A percentile compares a stretch with the other conserved stretches of the same genome.
Evolutionary conservation across 2,888 invertebrate species (phyloP).

Genomic region (Ochropleura plecta): DNA sequence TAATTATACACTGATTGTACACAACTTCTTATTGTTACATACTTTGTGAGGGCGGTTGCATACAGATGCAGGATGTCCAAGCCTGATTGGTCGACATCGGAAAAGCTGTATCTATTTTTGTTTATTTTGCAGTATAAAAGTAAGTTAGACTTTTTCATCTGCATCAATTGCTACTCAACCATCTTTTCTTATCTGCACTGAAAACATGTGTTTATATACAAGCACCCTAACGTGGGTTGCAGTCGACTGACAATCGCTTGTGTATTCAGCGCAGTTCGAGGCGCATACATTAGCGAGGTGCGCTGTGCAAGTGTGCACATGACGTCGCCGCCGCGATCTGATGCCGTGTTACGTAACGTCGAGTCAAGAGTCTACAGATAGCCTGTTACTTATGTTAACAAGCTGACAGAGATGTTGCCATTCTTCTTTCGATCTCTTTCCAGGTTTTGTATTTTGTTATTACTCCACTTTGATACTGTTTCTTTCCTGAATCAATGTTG

Average conservation of each 20-base stretch:
- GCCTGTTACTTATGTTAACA: constrained; percentile 23
- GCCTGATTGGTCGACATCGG: neutral
- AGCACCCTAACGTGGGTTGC: neutral
- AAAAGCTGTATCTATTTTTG: neutral
- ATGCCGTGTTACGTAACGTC: constrained; percentile 12
- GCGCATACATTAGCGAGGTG: constrained; percentile 39
- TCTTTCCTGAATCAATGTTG: neutral
- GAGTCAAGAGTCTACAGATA: constrained; percentile 9
- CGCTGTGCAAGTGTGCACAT: constrained; percentile 23
- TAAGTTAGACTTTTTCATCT: neutral
- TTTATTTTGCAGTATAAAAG: too few relatives aligned
- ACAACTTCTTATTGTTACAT: constrained; percentile 36
- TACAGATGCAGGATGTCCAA: neutral
- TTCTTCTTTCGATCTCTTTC: neutral
- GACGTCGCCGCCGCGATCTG: constrained; percentile 19
- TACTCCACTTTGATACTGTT: neutral
- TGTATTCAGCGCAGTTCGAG: constrained; percentile 20
- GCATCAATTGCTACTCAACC: neutral
- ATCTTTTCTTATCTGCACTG: neutral
- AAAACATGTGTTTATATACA: neutral
- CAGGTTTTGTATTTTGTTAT: neutral
- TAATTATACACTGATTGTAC: constrained; percentile 46
- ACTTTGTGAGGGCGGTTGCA: neutral
- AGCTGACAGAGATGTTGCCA: constrained; percentile 1
- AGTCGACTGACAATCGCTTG: constrained; percentile 33